Conservation (phyloP, 2,888 invertebrate genomes). For the Brachyptera risi region DNA sequence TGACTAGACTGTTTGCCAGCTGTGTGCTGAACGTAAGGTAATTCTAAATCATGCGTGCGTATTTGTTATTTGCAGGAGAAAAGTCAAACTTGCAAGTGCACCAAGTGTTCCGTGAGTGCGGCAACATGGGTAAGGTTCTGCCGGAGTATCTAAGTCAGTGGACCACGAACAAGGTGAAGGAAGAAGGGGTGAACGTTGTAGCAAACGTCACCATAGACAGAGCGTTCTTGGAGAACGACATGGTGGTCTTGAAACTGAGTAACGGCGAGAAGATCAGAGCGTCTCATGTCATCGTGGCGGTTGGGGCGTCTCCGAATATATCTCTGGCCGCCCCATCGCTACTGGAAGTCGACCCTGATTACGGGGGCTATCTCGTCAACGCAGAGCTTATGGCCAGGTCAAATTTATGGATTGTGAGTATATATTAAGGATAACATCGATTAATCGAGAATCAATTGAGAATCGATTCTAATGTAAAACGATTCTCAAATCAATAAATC, state of each 20-base stretch:
- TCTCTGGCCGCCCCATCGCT: slow-evolving; percentile 69
- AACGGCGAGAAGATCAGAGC: slow-evolving; percentile 41
- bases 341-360: slow-evolving; percentile 70
- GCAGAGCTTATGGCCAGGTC: slow-evolving; percentile 82
- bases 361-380: slow-evolving; percentile 88
- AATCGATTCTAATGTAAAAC: no score
- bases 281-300: slow-evolving; percentile 73
- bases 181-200: slow-evolving; percentile 64
- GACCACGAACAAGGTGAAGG: slow-evolving; percentile 71
- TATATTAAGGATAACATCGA: no score
- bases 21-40: no score
- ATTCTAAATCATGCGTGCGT: no score
- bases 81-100: slow-evolving; percentile 54
- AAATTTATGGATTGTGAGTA: slow-evolving; percentile 68
- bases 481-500: no score
- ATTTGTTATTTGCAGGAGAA: slow-evolving; percentile 36
- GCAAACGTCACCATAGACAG: slow-evolving; percentile 48
- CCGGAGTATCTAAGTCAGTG: slow-evolving; percentile 86
- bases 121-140: slow-evolving; percentile 79
- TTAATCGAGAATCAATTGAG: no score
- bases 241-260: slow-evolving; percentile 40
- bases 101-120: slow-evolving; percentile 80
- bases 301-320: slow-evolving; percentile 77
- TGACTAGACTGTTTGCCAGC: no score
- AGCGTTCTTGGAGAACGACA: slow-evolving; percentile 41